Conservation (phyloP, 2,888 invertebrate genomes). For the Adela reaumurella region DNA sequence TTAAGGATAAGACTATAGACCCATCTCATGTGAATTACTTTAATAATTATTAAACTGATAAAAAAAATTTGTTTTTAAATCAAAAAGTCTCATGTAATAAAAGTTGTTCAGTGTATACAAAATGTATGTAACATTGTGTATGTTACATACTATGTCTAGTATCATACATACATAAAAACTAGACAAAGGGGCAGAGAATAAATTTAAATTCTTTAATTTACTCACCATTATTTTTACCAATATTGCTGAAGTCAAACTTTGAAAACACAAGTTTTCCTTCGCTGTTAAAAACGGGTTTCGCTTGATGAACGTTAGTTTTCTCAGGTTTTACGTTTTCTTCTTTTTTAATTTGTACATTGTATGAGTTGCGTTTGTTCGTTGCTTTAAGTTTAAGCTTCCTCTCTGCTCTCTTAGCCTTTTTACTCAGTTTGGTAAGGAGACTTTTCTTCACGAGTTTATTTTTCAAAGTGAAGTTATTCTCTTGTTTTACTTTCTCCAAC, state of each 20-base stretch:
- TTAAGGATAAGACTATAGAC: no score
- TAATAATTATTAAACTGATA: no score
- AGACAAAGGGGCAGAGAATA: no score
- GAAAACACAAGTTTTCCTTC: conserved; percentile 88
- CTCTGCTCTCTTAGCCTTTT: conserved; percentile 61
- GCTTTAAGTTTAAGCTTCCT: conserved; percentile 29
- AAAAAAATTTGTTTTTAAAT: no score
- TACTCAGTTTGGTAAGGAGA: conserved; percentile 63
- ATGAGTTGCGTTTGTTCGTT: neutral
- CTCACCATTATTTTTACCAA: conserved; percentile 57
- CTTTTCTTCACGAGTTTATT: conserved; percentile 65
- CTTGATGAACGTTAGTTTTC: conserved; percentile 33
- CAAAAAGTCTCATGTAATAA: no score
- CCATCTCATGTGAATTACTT: no score
- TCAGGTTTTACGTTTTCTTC: conserved; percentile 23
- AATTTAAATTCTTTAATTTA: no score
- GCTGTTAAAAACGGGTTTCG: conserved; percentile 76
- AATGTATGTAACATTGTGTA: no score
- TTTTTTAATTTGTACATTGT: conserved; percentile 18
- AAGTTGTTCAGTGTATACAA: no score
- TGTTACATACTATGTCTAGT: no score
- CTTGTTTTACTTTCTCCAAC: conserved; percentile 59
- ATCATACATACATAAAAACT: no score
- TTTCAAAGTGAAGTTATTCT: conserved; percentile 60
- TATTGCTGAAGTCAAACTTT: conserved; percentile 84